A percentile compares a stretch with the other conserved stretches of the same genome.
Conservation (phyloP, 2,888 invertebrate genomes). For the Lumbricus terrestris region DNA sequence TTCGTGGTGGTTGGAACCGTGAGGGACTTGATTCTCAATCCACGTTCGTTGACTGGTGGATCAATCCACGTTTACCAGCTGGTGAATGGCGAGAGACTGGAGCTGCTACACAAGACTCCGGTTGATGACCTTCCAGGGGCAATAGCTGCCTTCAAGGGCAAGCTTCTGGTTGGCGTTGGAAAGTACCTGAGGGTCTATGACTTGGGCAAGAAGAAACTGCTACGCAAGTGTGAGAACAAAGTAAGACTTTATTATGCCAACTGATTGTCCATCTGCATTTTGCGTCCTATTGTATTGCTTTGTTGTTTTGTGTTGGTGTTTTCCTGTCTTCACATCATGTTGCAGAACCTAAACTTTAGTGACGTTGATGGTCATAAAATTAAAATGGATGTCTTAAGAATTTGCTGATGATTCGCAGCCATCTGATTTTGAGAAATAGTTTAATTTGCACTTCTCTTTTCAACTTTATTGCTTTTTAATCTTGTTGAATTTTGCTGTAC, state of each 20-base stretch:
- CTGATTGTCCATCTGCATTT: not conserved
- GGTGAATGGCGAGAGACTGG: constrained; percentile 77
- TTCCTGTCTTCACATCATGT: not conserved
- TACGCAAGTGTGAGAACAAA: constrained; percentile 96
- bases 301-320: not conserved
- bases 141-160: constrained; percentile 69
- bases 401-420: not conserved
- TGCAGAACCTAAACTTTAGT: not conserved
- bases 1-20: constrained; percentile 84
- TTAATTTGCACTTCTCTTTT: not conserved
- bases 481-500: not conserved
- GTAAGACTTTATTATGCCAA: constrained; percentile 49
- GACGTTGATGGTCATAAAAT: not conserved
- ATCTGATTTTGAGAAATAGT: not conserved
- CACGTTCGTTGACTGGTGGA: constrained; percentile 78
- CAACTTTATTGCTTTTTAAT: not conserved
- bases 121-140: constrained; percentile 81
- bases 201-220: constrained; percentile 89
- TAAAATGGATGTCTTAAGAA: not conserved
- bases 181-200: constrained; percentile 89
- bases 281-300: not conserved
- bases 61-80: constrained; percentile 79
- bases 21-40: constrained; percentile 84
- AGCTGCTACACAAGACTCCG: constrained; percentile 88
- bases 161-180: constrained; percentile 88